Conservation (phyloP, 2,797 vertebrate genomes). For the Pangasius macronema region DNA sequence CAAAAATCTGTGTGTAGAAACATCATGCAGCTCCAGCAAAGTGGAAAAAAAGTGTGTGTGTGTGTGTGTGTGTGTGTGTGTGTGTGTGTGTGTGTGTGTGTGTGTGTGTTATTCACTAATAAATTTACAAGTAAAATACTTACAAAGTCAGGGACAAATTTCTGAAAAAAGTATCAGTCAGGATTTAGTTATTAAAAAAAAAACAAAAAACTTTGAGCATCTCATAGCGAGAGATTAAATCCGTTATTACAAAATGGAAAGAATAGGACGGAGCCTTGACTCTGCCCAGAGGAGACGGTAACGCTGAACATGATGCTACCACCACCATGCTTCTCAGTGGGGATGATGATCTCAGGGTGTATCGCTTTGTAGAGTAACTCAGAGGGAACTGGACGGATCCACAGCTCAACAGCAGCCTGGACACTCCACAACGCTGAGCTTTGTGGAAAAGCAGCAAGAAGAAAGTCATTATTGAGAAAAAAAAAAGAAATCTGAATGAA, state of each 20-base stretch:
- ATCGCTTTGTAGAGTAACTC: not conserved
- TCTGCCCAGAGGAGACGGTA: not conserved
- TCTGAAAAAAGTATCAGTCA: not conserved
- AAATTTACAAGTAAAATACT: not conserved
- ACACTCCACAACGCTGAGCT: not conserved
- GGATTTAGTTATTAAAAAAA: not conserved
- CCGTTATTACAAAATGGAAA: not conserved
- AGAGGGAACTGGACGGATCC: not conserved
- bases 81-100: conserved; percentile 10
- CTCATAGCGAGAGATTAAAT: not conserved
- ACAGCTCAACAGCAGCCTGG: not conserved
- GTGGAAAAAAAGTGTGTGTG: not conserved
- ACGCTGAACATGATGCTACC: not conserved
- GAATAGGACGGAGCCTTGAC: not conserved
- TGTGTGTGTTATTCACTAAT: not conserved
- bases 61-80: conserved; percentile 19
- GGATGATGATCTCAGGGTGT: not conserved
- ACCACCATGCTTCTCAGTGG: not conserved
- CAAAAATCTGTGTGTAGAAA: conserved; percentile 6
- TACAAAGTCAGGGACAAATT: not conserved
- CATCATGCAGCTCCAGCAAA: conserved; percentile 3
- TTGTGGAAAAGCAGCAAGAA: not conserved
- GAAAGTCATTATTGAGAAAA: no score
- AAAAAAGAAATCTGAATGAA: not conserved
- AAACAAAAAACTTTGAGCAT: no score